A percentile compares a stretch with the other conserved stretches of the same genome.
Conservation (phyloP, 2,113 vertebrate genomes). For the Gnathonemus echidnorhynchus region DNA sequence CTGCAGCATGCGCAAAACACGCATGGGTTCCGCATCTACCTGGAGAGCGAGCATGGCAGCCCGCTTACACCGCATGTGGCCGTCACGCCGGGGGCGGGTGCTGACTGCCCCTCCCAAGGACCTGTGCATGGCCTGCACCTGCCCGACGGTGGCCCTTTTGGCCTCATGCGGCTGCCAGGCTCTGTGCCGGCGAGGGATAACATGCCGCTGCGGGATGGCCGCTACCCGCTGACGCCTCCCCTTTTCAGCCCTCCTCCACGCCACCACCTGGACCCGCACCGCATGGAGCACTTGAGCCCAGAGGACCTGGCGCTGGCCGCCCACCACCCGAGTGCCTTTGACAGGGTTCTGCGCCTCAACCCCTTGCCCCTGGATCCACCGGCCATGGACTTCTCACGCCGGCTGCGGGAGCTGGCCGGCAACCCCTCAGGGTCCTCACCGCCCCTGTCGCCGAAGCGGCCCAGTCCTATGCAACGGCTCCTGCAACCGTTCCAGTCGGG, state of each 20-base stretch:
- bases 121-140: conserved; percentile 92
- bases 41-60: conserved; percentile 96
- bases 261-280: conserved; percentile 84
- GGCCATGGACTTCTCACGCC: conserved; percentile 96
- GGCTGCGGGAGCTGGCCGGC: conserved; percentile 92
- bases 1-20: conserved; percentile 98
- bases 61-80: conserved; percentile 91
- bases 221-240: conserved; percentile 89
- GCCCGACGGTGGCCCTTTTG: conserved; percentile 94
- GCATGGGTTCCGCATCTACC: conserved; percentile 97
- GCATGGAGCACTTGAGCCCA: conserved; percentile 87
- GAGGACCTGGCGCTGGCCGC: conserved; percentile 92
- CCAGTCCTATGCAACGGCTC: conserved; percentile 96
- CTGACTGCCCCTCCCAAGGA: conserved; percentile 91
- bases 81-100: conserved; percentile 89
- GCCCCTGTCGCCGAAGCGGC: conserved; percentile 90
- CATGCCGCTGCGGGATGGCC: conserved; percentile 75
- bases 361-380: conserved; percentile 85
- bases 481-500: conserved; percentile 94
- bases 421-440: conserved; percentile 84
- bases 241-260: conserved; percentile 94
- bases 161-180: conserved; percentile 90
- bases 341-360: conserved; percentile 96
- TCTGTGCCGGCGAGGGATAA: conserved; percentile 87
- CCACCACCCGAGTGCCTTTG: conserved; percentile 96